phyloP scores from a whole-genome alignment of 2,888 invertebrate genomes.

The Drosophila rubida region DNA sequence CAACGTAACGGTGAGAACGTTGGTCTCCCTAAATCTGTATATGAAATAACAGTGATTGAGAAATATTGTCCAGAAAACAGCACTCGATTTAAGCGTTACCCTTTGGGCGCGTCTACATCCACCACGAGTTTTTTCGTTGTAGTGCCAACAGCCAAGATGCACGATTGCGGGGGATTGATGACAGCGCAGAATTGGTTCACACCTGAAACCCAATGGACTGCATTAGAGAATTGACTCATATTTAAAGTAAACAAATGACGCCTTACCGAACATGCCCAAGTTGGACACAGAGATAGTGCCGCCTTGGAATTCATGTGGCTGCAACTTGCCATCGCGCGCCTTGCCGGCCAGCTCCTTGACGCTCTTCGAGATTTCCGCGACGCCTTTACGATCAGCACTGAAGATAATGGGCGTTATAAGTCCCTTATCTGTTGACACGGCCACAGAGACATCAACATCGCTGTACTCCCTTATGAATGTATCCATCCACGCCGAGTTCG shows the following conservation, averaged over 20 bases:
- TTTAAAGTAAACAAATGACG: too few relatives aligned
- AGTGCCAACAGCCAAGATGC: constrained; percentile 96
- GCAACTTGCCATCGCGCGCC: constrained; percentile 94
- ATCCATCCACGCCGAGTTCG: constrained; percentile 98
- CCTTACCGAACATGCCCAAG: constrained; percentile 94
- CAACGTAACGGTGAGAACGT: constrained; percentile 94
- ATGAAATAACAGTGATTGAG: background rate
- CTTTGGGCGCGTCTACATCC: constrained; percentile 89
- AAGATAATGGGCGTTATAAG: constrained; percentile 98
- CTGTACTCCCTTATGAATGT: constrained; percentile 95
- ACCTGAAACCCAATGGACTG: constrained; percentile 85
- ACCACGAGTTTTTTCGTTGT: constrained; percentile 90
- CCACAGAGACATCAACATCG: constrained; percentile 97
- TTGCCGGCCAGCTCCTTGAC: constrained; percentile 93
- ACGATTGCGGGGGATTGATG: constrained; percentile 97
- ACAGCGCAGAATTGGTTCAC: constrained; percentile 96
- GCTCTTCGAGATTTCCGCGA: constrained; percentile 92
- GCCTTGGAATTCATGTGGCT: constrained; percentile 98
- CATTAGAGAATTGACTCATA: background rate
- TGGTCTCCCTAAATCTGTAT: constrained; percentile 89
- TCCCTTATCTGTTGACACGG: constrained; percentile 97
- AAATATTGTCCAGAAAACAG: too few relatives aligned
- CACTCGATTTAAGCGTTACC: constrained; percentile 86
- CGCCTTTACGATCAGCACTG: constrained; percentile 95
- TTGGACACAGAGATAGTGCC: constrained; percentile 98